Conservation (phyloP, 2,888 invertebrate genomes). For the Rhodophaea formosa region DNA sequence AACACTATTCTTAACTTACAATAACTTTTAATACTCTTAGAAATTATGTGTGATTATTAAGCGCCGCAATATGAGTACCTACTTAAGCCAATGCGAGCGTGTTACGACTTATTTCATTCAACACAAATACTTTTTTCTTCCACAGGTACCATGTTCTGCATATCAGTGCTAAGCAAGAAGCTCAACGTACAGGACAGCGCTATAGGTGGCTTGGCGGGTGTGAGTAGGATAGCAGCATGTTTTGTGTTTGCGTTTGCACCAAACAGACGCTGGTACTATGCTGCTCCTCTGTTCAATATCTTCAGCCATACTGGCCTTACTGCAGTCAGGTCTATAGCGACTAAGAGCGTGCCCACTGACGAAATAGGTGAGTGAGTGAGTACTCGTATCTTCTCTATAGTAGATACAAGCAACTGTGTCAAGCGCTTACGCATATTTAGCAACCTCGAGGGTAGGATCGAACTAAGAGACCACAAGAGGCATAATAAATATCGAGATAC, state of each 20-base stretch:
- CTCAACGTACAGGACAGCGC: constrained; percentile 70
- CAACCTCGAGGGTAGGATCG: too few species aligned
- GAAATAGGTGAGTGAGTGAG: constrained; percentile 75
- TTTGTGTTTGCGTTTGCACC: constrained; percentile 76
- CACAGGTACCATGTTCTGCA: constrained; percentile 73
- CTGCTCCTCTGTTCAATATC: constrained; percentile 74
- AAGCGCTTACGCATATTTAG: not conserved
- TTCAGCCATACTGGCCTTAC: constrained; percentile 79
- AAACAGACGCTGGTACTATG: constrained; percentile 68
- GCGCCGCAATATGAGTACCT: too few species aligned
- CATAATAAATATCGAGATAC: too few species aligned
- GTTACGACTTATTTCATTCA: not conserved
- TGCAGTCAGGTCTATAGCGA: constrained; percentile 80
- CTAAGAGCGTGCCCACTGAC: constrained; percentile 77
- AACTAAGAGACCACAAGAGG: too few species aligned
- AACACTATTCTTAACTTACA: too few species aligned
- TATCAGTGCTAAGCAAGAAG: constrained; percentile 67
- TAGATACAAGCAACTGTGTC: not conserved
- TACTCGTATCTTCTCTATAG: not conserved
- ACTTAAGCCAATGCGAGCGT: too few species aligned
- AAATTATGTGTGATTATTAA: too few species aligned
- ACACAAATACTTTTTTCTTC: constrained; percentile 9
- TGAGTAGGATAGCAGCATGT: constrained; percentile 78
- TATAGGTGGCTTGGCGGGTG: constrained; percentile 71
- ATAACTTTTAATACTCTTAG: too few species aligned